Evolutionary conservation across 2,888 invertebrate genomes (phyloP), one percentile per base, ranked within the genome.

Genomic region (Crepidodera aurea): DNA sequence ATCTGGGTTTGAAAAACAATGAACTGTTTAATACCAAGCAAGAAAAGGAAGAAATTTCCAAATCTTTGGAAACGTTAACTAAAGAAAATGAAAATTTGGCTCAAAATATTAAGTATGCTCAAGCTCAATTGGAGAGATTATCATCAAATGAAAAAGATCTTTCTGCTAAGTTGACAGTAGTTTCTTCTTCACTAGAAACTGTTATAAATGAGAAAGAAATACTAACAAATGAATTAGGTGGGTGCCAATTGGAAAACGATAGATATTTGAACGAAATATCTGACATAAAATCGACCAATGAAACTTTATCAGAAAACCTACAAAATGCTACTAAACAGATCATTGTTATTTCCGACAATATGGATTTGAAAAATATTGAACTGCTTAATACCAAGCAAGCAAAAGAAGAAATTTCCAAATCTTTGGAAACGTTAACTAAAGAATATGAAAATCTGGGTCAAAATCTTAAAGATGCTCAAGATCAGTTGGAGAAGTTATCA

Each of bases 291-390:
- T n/a, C n/a, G n/a, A n/a, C n/a, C n/a, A n/a, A n/a, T n/a, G n/a
- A n/a, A n/a, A n/a, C n/a, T n/a, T n/a, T 59, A 18, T 34, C 13
- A 12, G 34, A 56, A 1, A 48, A 32, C 6, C 16, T 65, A 6
- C 15, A 64, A 5, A 58, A 63, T 34, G 10, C 57, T 7, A 15
- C 48, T n/a, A 62, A 71, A 56, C 70, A 71, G 50, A 73, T 69
- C 46, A 51, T n/a, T 4, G 58, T 69, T 4, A 53, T 70, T 16
- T 65, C 64, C 1, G 69, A 70, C 46, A 69, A 69, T 46, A 48
- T 71, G 39, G 69, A 73, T 51, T 57, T 68, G 32, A 72, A 71
- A 27, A 66, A 51, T 22, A 57, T 60, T 8, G 69, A 73, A 37
- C 34, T 72, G 13, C 60, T 63, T 16, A 69, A 70, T 42, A 50